Percentiles rank a stretch among this genome's conserved stretches.
Evolutionary conservation across 2,113 vertebrate species (phyloP).

Genomic region (Eubucco bourcierii): DNA sequence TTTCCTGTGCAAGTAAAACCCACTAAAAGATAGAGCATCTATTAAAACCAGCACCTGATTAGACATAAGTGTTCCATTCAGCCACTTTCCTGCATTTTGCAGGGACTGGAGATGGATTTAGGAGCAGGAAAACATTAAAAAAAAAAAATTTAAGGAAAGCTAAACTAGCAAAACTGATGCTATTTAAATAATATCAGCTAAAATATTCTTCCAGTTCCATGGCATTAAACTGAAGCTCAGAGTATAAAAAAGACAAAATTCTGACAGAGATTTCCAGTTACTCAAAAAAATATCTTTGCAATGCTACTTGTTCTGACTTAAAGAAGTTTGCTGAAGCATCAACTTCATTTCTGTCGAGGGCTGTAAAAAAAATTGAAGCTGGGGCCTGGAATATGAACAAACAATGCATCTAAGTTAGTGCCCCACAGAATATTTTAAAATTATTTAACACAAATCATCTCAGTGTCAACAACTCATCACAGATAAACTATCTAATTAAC

Average conservation of each 20-base stretch:
- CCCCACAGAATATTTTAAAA: slow-evolving; percentile 83
- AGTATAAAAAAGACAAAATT: slow-evolving; percentile 39
- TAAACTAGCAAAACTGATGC: slow-evolving; percentile 41
- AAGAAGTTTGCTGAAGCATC: slow-evolving; percentile 62
- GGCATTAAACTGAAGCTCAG: slow-evolving; percentile 35
- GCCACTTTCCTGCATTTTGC: background rate
- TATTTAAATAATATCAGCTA: slow-evolving; percentile 63
- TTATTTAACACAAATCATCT: slow-evolving; percentile 85
- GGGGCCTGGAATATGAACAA: slow-evolving; percentile 72
- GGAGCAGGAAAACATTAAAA: background rate
- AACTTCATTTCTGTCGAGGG: slow-evolving; percentile 65
- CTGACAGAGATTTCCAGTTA: slow-evolving; percentile 39
- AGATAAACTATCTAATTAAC: slow-evolving; percentile 86
- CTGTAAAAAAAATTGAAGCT: slow-evolving; percentile 68
- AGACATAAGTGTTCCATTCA: background rate
- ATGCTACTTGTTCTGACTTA: slow-evolving; percentile 60
- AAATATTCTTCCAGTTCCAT: slow-evolving; percentile 54
- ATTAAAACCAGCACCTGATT: background rate
- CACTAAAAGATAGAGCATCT: background rate
- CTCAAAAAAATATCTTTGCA: slow-evolving; percentile 49
- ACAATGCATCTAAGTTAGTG: slow-evolving; percentile 77
- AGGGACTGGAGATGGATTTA: background rate
- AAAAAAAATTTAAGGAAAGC: background rate
- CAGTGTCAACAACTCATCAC: slow-evolving; percentile 85
- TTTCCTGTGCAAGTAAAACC: background rate